Base-by-base conservation (phyloP, 2,888 invertebrate species). In the Gryllus longicercus region DNA sequence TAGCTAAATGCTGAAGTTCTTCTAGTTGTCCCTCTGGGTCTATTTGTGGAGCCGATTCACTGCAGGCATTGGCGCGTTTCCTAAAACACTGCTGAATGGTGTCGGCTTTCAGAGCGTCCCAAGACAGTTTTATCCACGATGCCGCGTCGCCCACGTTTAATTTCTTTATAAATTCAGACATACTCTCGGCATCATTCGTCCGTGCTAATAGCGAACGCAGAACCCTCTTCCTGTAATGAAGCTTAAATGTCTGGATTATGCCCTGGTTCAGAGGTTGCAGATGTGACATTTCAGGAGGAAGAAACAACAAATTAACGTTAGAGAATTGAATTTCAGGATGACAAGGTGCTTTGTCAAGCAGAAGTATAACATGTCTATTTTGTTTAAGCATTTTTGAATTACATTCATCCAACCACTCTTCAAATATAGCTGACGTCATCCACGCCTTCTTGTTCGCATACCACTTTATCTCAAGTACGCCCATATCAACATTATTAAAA, bases 211-310 rank as follows among this genome's bases (percentile, higher is more conserved):
- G 49, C 18, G 76, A 21, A 25, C 79, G 21, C 80, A 79, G 21
- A 38, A 80, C 51, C n/a, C 49, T 78, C 77, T 76, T 75, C 14
- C 76, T 51, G 25, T 76, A 80, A 12, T 76, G 51, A 16, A 80
- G 21, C 23, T 80, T 80, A 16, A 80, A 76, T 16, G 75, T 23
- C 23, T 79, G 78, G 51, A 75, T 75, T 21, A 80, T 80, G 25
- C 80, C 74, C 78, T 80, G 75, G n/a, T 77, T 79, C n/a, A 81
- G 74, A 18, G 79, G 81, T 50, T 79, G 81, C 23, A 81, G 76
- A 10, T 76, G 11, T 23, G 76, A 77, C 18, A 79, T 38, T 50
- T 50, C 75, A 10, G 21, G 23, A 75, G 79, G 79, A 49, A 77
- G 76, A 50, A 81, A 81, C 50, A 79, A 25, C 2, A 79, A 74